phyloP scores from a whole-genome alignment of 2,113 vertebrate genomes.

The Corythornis cristatus region DNA sequence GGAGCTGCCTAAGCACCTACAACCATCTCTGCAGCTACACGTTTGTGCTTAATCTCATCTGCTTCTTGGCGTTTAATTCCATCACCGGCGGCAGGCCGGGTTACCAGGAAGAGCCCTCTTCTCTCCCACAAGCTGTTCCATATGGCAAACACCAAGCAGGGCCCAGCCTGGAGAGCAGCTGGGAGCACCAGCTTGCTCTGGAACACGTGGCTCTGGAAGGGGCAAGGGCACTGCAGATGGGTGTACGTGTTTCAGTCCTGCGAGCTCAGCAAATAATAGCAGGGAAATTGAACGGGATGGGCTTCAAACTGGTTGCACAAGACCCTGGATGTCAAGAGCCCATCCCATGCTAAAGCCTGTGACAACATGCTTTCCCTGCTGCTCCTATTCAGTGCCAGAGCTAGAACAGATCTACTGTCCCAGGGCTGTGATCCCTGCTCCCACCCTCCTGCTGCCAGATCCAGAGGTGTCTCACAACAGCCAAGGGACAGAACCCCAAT shows the following conservation, averaged over 20 bases:
- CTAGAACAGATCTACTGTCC: rapidly evolving
- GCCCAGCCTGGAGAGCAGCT: too few relatives aligned
- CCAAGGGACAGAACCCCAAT: rapidly evolving
- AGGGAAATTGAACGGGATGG: background rate
- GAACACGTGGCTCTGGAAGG: rapidly evolving
- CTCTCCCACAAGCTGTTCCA: rapidly evolving
- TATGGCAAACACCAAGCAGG: rapidly evolving
- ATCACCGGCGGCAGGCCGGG: rapidly evolving
- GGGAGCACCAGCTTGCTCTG: rapidly evolving
- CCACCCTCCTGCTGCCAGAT: background rate
- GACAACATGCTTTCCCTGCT: rapidly evolving
- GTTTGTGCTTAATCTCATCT: rapidly evolving
- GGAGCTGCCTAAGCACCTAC: background rate
- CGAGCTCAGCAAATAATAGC: background rate
- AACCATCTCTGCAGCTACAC: rapidly evolving
- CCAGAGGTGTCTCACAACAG: background rate
- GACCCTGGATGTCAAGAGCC: background rate
- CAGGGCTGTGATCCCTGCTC: background rate
- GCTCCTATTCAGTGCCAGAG: rapidly evolving
- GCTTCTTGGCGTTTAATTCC: rapidly evolving
- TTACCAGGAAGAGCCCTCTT: background rate
- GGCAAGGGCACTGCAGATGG: rapidly evolving
- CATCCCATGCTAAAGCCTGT: rapidly evolving
- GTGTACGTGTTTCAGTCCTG: background rate
- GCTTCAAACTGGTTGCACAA: background rate